phyloP scores from a whole-genome alignment of 1,140 invertebrate species.

The Drosophila varians region DNA sequence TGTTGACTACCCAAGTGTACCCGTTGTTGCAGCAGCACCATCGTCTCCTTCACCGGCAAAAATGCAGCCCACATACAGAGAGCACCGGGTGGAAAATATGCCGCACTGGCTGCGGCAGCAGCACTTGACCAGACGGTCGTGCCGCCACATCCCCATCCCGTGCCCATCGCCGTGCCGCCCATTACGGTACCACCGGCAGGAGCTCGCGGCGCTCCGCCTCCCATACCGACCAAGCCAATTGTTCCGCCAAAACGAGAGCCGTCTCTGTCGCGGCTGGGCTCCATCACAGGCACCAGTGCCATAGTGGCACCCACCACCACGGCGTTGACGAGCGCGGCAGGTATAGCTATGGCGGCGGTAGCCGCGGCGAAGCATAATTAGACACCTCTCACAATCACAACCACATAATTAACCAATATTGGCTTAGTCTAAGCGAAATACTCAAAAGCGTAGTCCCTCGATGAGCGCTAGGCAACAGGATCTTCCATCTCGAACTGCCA shows the following conservation, averaged over 20 bases:
- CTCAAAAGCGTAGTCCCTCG: constrained; percentile 37
- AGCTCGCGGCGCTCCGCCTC: constrained; percentile 90
- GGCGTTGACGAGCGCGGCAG: constrained; percentile 37
- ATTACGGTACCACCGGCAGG: constrained; percentile 81
- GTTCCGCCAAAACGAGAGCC: constrained; percentile 83
- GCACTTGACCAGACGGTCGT: constrained; percentile 65
- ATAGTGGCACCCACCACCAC: constrained; percentile 27
- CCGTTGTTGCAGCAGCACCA: constrained; percentile 34
- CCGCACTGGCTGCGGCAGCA: constrained; percentile 74
- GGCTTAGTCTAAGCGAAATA: constrained; percentile 51
- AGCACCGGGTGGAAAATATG: constrained; percentile 77
- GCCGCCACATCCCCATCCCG: constrained; percentile 74
- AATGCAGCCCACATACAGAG: constrained; percentile 79
- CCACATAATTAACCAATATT: constrained; percentile 46
- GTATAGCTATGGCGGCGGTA: constrained; percentile 37
- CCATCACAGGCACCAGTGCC: constrained; percentile 60
- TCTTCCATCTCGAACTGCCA: constrained; percentile 40
- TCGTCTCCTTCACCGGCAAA: constrained; percentile 76
- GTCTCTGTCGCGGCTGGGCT: constrained; percentile 77
- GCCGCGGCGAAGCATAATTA: constrained; percentile 69
- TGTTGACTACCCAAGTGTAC: not conserved
- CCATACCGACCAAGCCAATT: constrained; percentile 95
- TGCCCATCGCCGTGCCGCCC: constrained; percentile 78
- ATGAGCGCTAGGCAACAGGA: constrained; percentile 37
- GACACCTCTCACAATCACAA: constrained; percentile 30